Base-by-base conservation (phyloP, 2,113 vertebrate genomes). In the Cervus canadensis region DNA sequence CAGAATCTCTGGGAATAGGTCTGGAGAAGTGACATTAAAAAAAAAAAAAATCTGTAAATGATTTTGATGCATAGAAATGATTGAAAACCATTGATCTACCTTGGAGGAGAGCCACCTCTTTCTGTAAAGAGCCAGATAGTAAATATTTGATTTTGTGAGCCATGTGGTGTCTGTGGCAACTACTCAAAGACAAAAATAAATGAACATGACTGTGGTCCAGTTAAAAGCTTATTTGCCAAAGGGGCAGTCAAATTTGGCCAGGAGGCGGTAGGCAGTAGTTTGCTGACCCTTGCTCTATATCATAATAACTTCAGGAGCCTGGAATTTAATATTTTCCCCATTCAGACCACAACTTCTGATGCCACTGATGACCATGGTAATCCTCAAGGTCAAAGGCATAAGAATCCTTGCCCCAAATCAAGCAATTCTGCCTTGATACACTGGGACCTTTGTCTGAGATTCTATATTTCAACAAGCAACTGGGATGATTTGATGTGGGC, bases 151-250 rank as follows among this genome's bases (percentile, higher is more conserved):
- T 30, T 19, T 57, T 36, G 25, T 43, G 74, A 33, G 19, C 33
- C 26, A 9, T 82, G 12, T 21, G 15, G 50, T 84, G 52, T 83
- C 48, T n/a, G 11, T 74, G 87, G 21, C 6, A 57, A 23, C 50
- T 13, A 56, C 6, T 14, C 6, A 30, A 26, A 82, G 25, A 25
- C 21, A 56, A 74, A 84, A 74, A 79, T 50, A n/a, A 85, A 10
- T 36, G 59, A 87, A 12, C 1, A 0, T 89, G 12, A 33, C 60
- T 33, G 23, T 48, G 13, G 78, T 50, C 54, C 76, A 56, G 26
- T 28, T 52, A 93, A 91, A 90, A 82, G 28, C 33, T 91, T 88
- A 50, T 87, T 92, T 82, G n/a, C 8, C 91, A 56, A 97, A 96
- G 8, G 48, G 33, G 5, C 4, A 62, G 50, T 19, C 74, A 91